Conservation (phyloP, 2,797 vertebrate species). For the Numenius phaeopus region DNA sequence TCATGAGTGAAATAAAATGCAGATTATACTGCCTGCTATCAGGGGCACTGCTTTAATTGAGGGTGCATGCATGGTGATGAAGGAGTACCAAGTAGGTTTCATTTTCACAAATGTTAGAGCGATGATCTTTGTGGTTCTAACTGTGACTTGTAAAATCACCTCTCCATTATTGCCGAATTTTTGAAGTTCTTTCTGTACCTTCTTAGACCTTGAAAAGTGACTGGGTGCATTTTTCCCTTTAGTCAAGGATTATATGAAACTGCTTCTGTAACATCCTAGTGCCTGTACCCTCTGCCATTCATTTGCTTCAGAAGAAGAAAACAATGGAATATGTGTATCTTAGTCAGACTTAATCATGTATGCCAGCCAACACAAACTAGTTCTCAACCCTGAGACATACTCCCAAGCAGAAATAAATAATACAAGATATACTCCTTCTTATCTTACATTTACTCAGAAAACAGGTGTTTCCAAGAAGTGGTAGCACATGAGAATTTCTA, state of each 20-base stretch:
- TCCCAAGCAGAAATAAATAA: conserved; percentile 28
- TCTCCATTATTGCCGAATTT: not conserved
- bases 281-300: not conserved
- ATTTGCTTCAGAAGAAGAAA: not conserved
- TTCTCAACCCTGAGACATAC: not conserved
- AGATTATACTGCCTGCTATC: conserved; percentile 84
- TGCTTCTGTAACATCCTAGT: not conserved
- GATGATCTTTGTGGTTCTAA: conserved; percentile 53
- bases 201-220: not conserved
- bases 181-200: conserved; percentile 14
- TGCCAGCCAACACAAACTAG: not conserved
- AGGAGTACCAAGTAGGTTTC: conserved; percentile 51
- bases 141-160: conserved; percentile 24
- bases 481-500: conserved; percentile 13
- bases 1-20: conserved; percentile 88
- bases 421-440: not conserved
- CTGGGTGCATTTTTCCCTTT: not conserved
- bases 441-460: conserved; percentile 47
- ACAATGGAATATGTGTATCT: conserved; percentile 8
- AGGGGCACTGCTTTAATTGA: conserved; percentile 83
- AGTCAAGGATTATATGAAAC: not conserved
- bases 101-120: conserved; percentile 61
- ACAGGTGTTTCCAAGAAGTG: conserved; percentile 37
- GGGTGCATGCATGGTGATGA: conserved; percentile 68
- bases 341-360: not conserved